These are phyloP conservation scores for Thinocorus orbignyianus DNA, from an alignment of 2,113 vertebrate species.

Conservation along the genomic window DNA sequence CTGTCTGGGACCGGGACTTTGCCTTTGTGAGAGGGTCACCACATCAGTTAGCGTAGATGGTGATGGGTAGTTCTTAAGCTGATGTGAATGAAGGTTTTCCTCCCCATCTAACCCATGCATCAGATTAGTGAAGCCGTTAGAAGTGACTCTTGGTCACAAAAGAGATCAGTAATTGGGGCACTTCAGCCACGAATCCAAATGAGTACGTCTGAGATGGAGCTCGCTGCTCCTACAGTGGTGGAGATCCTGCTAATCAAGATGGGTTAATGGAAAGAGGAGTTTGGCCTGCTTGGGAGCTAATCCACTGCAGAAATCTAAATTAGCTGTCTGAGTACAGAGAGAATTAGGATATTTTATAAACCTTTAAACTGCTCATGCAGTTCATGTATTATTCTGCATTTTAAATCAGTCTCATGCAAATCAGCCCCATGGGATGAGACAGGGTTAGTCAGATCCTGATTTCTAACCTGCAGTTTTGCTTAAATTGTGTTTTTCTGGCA, in stretches of 20 bases:
- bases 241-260: constrained; percentile 9
- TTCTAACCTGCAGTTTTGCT: constrained; percentile 32
- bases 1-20: background rate
- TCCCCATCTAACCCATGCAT: background rate
- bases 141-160: background rate
- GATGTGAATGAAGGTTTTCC: background rate
- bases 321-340: constrained; percentile 42
- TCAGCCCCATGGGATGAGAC: background rate
- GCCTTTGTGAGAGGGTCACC: background rate
- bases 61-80: background rate
- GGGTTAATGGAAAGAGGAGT: constrained; percentile 40
- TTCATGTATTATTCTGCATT: constrained; percentile 61
- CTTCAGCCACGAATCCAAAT: background rate
- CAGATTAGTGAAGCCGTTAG: constrained; percentile 25
- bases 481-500: background rate
- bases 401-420: constrained; percentile 64
- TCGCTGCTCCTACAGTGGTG: fast-evolving
- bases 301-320: constrained; percentile 60
- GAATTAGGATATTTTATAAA: constrained; percentile 63
- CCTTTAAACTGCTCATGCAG: constrained; percentile 51
- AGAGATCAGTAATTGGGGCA: background rate
- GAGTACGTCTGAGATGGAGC: background rate
- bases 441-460: constrained; percentile 34
- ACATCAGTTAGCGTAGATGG: background rate
- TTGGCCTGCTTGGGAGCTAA: constrained; percentile 48